Base-by-base conservation (phyloP, 2,113 vertebrate species). In the Oriolus oriolus region DNA sequence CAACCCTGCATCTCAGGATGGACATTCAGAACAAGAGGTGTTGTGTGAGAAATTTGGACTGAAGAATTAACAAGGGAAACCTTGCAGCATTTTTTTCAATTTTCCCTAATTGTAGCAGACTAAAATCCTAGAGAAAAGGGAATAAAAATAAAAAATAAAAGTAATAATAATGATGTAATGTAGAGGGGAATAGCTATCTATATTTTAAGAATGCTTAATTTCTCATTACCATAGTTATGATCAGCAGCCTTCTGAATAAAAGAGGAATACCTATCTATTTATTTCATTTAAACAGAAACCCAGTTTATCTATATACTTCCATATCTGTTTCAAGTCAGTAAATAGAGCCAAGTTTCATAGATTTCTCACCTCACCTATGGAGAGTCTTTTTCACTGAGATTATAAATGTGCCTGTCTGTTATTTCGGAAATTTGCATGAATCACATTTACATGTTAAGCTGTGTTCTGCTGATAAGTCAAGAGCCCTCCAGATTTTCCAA, bases 361-460 rank as follows among this genome's bases (percentile, higher is more conserved):
- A 76, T 61, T 77, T 96, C 75, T 93, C 49, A 74, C 94, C 54
- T 97, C n/a, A 86, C n/a, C 45, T 77, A 44, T 21, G 65, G 79
- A 94, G 70, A 87, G 16, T 57, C 44, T 95, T 79, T 92, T 97
- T 91, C 56, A 84, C 27, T 65, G 76, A 94, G 76, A 93, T 78
- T 96, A 59, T 80, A 75, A 90, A 96, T 94, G 16, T 81, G 44
- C 33, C 47, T 93, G 27, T 47, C 47, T 95, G 73, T 96, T 97
- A 97, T 97, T 96, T 60, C 79, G n/a, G 24, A 96, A 96, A 97
- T 97, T 97, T 97, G 89, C 84, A 97, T 97, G 79, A 70, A 94
- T 93, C 80, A 68, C 35, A 96, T 97, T 97, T 97, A 83, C 80
- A 89, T 96, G 95, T 97, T 97, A 97, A 97, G 31, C 73, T 97